These are phyloP conservation scores for Oryzias dopingdopingensis DNA, from an alignment of 2,797 vertebrate genomes.

Conservation along the genomic window DNA sequence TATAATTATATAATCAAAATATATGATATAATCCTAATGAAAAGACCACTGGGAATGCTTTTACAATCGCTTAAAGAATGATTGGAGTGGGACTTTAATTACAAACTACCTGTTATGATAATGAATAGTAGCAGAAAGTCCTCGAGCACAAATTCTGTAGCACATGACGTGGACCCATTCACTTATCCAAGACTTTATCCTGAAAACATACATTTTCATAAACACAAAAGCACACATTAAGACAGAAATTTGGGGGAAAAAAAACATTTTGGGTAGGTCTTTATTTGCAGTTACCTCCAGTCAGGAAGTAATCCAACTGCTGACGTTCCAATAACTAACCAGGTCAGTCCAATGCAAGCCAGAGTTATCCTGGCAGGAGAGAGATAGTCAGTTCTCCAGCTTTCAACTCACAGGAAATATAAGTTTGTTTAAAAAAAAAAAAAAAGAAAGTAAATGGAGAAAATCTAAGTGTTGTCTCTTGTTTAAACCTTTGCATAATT, in stretches of 20 bases:
- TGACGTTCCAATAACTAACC: conserved; percentile 89
- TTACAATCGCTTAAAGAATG: too few relatives aligned
- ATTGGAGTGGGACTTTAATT: too few relatives aligned
- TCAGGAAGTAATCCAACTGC: conserved; percentile 88
- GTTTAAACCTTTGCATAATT: not conserved
- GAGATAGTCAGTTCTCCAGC: not conserved
- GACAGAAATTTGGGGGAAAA: not conserved
- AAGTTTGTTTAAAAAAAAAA: too few relatives aligned
- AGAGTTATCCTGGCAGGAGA: conserved; percentile 79
- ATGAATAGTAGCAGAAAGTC: conserved; percentile 89
- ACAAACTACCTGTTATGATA: conserved; percentile 89
- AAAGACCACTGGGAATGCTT: too few relatives aligned
- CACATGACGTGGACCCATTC: conserved; percentile 93
- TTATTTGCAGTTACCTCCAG: conserved; percentile 76
- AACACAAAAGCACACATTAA: not conserved
- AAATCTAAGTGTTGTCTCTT: not conserved
- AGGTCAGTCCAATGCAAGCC: conserved; percentile 85
- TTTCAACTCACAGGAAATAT: too few relatives aligned
- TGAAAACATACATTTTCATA: conserved; percentile 53
- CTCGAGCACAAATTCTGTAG: conserved; percentile 91
- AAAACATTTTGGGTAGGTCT: not conserved
- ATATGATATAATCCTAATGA: too few relatives aligned
- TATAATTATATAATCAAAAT: too few relatives aligned
- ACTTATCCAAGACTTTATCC: conserved; percentile 87
- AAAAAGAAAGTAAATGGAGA: too few relatives aligned